A percentile compares a stretch with the other conserved stretches of the same genome.
phyloP scores from a whole-genome alignment of 2,888 invertebrate genomes.

The Cataglyphis cursor region DNA sequence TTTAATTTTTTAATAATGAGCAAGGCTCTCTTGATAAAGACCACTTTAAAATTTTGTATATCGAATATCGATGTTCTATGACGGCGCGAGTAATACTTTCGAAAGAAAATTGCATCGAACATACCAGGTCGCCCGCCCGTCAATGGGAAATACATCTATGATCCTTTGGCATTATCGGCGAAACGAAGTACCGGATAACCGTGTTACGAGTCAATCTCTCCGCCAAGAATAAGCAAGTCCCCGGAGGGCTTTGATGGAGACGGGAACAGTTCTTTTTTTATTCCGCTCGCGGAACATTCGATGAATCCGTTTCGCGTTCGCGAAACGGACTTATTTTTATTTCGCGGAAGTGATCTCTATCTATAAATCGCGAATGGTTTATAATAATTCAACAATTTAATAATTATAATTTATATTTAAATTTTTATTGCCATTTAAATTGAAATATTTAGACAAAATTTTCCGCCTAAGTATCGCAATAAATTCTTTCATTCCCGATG shows the following conservation, averaged over 20 bases:
- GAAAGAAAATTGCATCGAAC: slow-evolving; percentile 34
- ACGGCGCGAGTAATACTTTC: slow-evolving; percentile 12
- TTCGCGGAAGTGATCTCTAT: background rate
- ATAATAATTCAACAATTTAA: background rate
- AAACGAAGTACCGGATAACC: slow-evolving; percentile 73
- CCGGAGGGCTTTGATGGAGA: slow-evolving; percentile 61
- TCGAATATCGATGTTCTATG: slow-evolving; percentile 2
- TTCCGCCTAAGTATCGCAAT: background rate
- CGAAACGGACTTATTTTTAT: slow-evolving; percentile 10
- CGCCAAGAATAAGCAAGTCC: slow-evolving; percentile 73
- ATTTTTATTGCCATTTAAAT: background rate
- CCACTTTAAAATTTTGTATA: background rate
- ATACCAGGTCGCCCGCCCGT: slow-evolving; percentile 1
- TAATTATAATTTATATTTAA: slow-evolving; percentile 18
- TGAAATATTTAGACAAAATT: slow-evolving; percentile 6
- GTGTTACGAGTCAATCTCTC: slow-evolving; percentile 79
- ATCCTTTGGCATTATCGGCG: slow-evolving; percentile 68
- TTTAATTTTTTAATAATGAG: background rate
- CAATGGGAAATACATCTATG: slow-evolving; percentile 42
- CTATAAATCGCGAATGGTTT: background rate
- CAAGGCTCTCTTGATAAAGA: background rate
- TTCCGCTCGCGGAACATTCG: slow-evolving; percentile 26
- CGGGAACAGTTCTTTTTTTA: background rate
- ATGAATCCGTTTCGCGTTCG: slow-evolving; percentile 7
- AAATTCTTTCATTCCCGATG: slow-evolving; percentile 1